Conservation (phyloP, 92 coral and sea anemone species). For the Diadumene lineata region DNA sequence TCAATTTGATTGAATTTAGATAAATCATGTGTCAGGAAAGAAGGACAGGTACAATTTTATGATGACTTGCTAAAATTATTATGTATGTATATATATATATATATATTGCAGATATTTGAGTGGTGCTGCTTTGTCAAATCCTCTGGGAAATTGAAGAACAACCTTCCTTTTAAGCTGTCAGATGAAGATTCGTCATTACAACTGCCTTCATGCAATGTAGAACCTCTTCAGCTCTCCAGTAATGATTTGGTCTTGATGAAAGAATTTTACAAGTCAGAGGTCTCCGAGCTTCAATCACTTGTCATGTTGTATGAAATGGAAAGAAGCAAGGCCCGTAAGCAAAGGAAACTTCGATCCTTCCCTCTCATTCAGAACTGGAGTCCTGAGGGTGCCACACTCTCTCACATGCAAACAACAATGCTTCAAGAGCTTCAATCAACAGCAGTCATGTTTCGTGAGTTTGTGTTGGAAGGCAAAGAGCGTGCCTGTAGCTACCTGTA, state of each 20-base stretch:
- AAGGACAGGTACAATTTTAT: background rate
- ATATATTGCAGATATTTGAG: constrained; percentile 34
- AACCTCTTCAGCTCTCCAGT: background rate
- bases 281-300: background rate
- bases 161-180: constrained; percentile 1
- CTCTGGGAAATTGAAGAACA: constrained; percentile 34
- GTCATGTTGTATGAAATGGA: background rate
- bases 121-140: constrained; percentile 40
- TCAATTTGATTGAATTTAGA: too few relatives aligned
- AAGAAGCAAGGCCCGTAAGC: constrained; percentile 20
- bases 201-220: background rate
- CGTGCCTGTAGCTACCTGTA: constrained; percentile 37
- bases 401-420: too few relatives aligned
- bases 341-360: constrained; percentile 21
- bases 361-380: constrained; percentile 20
- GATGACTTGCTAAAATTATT: background rate
- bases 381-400: background rate
- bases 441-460: constrained; percentile 10
- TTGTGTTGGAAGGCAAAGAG: constrained; percentile 22
- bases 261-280: background rate
- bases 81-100: background rate
- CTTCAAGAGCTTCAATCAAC: constrained; percentile 8
- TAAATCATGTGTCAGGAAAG: background rate
- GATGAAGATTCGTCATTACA: background rate
- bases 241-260: too few relatives aligned